Percentiles rank a stretch among this genome's conserved stretches.
phyloP scores from a whole-genome alignment of 2,888 invertebrate species.

The Epirrhoe alternata region DNA sequence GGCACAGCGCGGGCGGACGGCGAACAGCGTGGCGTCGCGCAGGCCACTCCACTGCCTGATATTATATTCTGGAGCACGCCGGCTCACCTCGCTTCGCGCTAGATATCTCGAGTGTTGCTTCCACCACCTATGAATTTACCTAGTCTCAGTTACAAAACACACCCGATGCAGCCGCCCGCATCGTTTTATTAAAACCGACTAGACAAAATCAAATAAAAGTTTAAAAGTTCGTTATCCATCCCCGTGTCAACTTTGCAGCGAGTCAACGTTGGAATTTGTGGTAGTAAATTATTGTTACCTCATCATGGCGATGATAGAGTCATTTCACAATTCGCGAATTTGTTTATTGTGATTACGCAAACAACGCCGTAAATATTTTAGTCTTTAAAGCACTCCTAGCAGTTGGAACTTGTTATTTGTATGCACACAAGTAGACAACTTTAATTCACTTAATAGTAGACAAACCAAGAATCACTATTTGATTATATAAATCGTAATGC shows the following conservation, averaged over 20 bases:
- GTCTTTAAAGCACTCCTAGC: not conserved
- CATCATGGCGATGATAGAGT: slow-evolving; percentile 10
- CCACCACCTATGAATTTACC: slow-evolving; percentile 81
- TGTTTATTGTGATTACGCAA: slow-evolving; percentile 15
- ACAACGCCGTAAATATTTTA: slow-evolving; percentile 8
- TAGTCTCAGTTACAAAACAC: slow-evolving; percentile 77
- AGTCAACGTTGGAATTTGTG: slow-evolving; percentile 16
- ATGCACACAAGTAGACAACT: slow-evolving; percentile 7
- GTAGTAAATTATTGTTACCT: slow-evolving; percentile 14
- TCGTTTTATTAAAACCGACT: slow-evolving; percentile 59
- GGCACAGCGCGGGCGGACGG: slow-evolving; percentile 59
- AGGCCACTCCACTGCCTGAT: slow-evolving; percentile 79
- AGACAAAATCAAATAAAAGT: slow-evolving; percentile 31
- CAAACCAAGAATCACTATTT: not conserved
- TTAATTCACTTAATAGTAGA: not conserved
- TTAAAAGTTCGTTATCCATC: slow-evolving; percentile 2
- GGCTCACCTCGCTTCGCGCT: slow-evolving; percentile 80
- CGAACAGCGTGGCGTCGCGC: slow-evolving; percentile 59
- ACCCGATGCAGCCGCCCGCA: slow-evolving; percentile 77
- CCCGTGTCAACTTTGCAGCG: slow-evolving; percentile 12
- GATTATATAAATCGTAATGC: not conserved
- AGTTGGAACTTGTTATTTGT: not conserved
- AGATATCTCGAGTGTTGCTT: slow-evolving; percentile 84
- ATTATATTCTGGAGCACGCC: slow-evolving; percentile 85
- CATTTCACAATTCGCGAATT: slow-evolving; percentile 11